phyloP scores from a whole-genome alignment of 2,113 vertebrate species.

The Hippocampus abdominalis region DNA sequence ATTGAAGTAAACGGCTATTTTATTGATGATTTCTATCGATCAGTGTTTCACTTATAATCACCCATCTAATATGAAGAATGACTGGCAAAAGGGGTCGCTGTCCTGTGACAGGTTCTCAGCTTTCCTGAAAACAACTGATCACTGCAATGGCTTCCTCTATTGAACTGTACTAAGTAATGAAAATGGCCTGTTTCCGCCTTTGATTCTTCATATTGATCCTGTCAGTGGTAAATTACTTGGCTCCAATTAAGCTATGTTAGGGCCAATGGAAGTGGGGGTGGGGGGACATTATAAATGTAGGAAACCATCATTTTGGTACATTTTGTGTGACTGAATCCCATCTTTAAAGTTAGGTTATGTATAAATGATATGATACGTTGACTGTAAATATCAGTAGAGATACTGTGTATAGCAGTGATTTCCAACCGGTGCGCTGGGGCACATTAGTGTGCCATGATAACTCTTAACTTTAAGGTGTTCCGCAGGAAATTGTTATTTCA shows the following conservation, averaged over 20 bases:
- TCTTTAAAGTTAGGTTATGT: too few species aligned
- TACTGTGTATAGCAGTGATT: too few species aligned
- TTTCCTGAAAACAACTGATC: constrained; percentile 27
- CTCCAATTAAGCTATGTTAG: constrained; percentile 61
- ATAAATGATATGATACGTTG: too few species aligned
- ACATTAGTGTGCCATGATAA: too few species aligned
- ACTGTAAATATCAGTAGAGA: too few species aligned
- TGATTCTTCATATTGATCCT: constrained; percentile 56
- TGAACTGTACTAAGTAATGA: constrained; percentile 64
- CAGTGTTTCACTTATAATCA: background rate
- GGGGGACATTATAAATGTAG: constrained; percentile 8
- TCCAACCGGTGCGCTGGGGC: too few species aligned
- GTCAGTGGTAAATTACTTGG: constrained; percentile 61
- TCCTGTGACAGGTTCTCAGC: constrained; percentile 26
- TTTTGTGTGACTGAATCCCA: background rate
- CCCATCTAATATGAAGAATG: background rate
- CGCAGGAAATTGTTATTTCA: too few species aligned
- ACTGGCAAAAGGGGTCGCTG: constrained; percentile 4
- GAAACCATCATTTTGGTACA: background rate
- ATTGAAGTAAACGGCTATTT: background rate
- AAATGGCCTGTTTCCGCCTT: constrained; percentile 56
- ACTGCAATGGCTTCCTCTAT: constrained; percentile 45
- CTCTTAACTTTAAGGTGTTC: too few species aligned
- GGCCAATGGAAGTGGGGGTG: constrained; percentile 23
- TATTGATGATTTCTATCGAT: background rate